phyloP scores from a whole-genome alignment of 1,140 invertebrate species.

The Ptiloglossa arizonensis region DNA sequence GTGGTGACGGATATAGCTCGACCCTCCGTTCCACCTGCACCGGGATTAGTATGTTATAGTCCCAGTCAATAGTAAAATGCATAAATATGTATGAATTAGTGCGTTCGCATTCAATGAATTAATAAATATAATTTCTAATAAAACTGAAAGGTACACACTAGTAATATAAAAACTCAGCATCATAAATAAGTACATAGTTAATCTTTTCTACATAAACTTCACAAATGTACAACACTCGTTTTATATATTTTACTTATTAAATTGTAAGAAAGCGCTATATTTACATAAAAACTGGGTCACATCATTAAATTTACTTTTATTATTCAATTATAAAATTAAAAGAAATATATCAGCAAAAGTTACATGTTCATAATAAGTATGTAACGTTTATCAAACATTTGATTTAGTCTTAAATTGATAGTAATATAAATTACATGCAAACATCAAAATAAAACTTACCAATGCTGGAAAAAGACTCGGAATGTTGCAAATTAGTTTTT shows the following conservation, averaged over 20 bases:
- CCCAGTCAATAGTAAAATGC: slow-evolving; percentile 64
- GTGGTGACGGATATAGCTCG: slow-evolving; percentile 76
- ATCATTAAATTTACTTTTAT: neutral
- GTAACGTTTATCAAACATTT: neutral
- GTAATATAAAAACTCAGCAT: neutral
- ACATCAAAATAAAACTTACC: slow-evolving; percentile 65
- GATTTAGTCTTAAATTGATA: neutral
- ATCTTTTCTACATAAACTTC: neutral
- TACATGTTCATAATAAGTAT: neutral
- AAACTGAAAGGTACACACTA: slow-evolving; percentile 5
- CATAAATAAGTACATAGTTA: slow-evolving; percentile 23
- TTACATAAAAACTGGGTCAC: slow-evolving; percentile 3
- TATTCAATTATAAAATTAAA: neutral
- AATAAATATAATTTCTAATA: slow-evolving; percentile 34
- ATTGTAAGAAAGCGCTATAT: neutral
- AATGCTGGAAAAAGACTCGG: slow-evolving; percentile 78
- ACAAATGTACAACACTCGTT: neutral
- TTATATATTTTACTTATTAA: neutral
- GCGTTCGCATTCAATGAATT: slow-evolving; percentile 33
- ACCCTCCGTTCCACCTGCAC: slow-evolving; percentile 79
- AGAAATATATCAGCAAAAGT: neutral
- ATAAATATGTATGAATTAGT: slow-evolving; percentile 33
- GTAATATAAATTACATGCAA: slow-evolving; percentile 14
- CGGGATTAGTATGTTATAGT: slow-evolving; percentile 80
- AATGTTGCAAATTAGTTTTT: slow-evolving; percentile 70